A percentile compares a stretch with the other conserved stretches of the same genome.
Conservation (phyloP, 2,797 vertebrate genomes). For the Petrocephalus schoutedeni region DNA sequence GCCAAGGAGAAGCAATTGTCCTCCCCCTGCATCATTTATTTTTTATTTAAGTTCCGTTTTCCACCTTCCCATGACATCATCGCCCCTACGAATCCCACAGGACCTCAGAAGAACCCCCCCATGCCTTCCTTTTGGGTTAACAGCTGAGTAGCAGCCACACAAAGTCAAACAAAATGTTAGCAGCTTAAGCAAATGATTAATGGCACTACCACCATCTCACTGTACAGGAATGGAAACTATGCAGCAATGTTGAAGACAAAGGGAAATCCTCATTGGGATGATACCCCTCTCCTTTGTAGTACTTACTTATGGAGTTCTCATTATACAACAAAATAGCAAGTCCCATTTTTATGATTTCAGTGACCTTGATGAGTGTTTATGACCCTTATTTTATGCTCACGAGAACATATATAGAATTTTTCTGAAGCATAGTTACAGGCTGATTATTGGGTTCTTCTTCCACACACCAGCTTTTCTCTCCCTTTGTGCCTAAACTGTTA, state of each 20-base stretch:
- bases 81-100: neutral
- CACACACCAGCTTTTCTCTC: neutral
- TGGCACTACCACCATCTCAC: neutral
- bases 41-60: neutral
- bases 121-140: neutral
- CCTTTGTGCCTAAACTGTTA: constrained; percentile 30
- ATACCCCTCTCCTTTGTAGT: neutral
- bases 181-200: neutral
- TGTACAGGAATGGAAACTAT: constrained; percentile 6
- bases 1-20: constrained; percentile 3
- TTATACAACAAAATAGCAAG: neutral
- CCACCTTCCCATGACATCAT: constrained; percentile 4
- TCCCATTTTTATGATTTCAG: neutral
- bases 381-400: neutral
- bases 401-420: neutral
- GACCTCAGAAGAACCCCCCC: neutral
- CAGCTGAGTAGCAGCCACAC: neutral
- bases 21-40: neutral
- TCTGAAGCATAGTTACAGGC: neutral
- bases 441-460: neutral
- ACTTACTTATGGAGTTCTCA: neutral
- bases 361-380: neutral
- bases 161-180: neutral
- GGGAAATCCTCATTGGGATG: neutral
- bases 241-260: neutral